Evolutionary conservation across 2,113 vertebrate genomes (phyloP), one percentile per base, ranked within the genome.

Genomic region (Todiramphus saurophagus): DNA sequence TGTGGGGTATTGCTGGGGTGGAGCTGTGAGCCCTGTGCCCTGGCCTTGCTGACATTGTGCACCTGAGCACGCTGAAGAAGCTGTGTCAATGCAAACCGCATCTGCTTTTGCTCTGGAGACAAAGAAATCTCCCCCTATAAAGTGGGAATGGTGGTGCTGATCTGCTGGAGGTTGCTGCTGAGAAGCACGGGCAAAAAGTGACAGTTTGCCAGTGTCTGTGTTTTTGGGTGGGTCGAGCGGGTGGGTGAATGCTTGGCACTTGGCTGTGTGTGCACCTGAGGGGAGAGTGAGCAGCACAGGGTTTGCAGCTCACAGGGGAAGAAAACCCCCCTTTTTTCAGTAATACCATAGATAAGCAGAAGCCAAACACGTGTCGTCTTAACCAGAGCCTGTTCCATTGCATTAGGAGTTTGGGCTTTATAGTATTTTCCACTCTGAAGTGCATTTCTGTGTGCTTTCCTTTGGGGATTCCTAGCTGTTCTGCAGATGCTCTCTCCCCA

Each of bases 141-240:
- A 28, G 33, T 7, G 30, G 39, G 77, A 63, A 18, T 23, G 0
- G 0, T 12, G 43, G 27, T 63, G 4, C 51, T 14, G 20, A 19
- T 12, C 76, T 63, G 44, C 51, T 30, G 56, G 7, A 30, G 30
- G 27, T 31, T 41, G 27, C 68, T n/a, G 72, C 35, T 11, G 68
- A 7, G 51, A 16, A 11, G 28, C 28, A 10, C 1, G 1, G 53
- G 58, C 41, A 33, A 41, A 50, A 64, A 48, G 28, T 0, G 6
- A 9, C 9, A 3, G 27, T 16, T 55, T 17, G 7, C n/a, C 35
- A 4, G 31, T 13, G 53, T 28, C 62, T 44, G 33, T 1, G 1
- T 10, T 33, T 73, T 31, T 0, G 16, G 27, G 37, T 39, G 30
- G 25, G 7, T 14, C 0, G 0, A 30, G 56, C 18, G 16, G 23